Base-by-base conservation (phyloP, 64 coral and sea anemone genomes). In the Catalaphyllia jardinei region DNA sequence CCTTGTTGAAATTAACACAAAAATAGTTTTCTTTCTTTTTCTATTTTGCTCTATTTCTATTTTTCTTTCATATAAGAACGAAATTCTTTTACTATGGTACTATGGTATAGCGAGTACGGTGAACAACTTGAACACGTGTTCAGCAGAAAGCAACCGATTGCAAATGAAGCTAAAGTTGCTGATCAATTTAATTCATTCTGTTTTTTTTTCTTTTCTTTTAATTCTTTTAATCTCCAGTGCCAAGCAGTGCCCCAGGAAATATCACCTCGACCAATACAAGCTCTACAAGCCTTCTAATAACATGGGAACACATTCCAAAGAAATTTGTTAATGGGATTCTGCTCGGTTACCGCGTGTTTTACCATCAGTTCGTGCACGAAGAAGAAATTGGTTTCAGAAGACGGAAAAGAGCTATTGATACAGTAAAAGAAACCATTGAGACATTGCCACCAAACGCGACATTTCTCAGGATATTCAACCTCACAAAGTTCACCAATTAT, bases 401-500 rank as follows among this genome's bases (percentile, higher is more conserved):
- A 12, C 20, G n/a, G 10, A 79, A 22, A 79, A 52, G 76, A 79
- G 49, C 76, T 55, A 55, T 79, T 8, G 49, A 79, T 52, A 54
- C 11, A 7, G 8, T 55, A 10, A 79, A 57, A 15, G 76, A 79
- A 25, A 79, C 76, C 9, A 24, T 79, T 15, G 13, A 28, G 28
- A 51, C 50, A 7, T 54, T 79, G 10, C 76, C 76, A 8, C 51
- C 76, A 20, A 79, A 79, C 49, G 10, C 49, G 11, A 79, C 76
- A 79, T 79, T 28, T 79, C 24, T 79, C 25, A 46, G n/a, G 19
- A 79, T 79, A 55, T 79, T 29, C 76, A 79, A 79, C 51, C 76
- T 79, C 0, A 79, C 55, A 79, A 96, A 89, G 63, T 96, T 92
- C 46, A 92, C 95, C 2, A 75, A 71, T 10, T 97, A 97, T 75